These are phyloP conservation scores for Ceratina australensis DNA, from an alignment of 1,140 invertebrate species.

Conservation along the genomic window DNA sequence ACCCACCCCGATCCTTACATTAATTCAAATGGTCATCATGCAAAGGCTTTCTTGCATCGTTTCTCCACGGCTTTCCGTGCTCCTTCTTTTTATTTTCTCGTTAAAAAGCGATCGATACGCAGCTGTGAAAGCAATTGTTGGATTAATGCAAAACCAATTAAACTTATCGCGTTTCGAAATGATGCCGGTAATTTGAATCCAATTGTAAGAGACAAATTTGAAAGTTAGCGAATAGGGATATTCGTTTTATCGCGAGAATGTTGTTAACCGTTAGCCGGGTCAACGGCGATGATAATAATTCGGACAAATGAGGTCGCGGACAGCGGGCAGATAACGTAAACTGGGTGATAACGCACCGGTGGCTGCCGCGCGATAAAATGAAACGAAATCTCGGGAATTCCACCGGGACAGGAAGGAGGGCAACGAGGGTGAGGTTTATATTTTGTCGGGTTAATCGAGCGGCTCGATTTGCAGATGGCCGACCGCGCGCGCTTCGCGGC, in stretches of 20 bases:
- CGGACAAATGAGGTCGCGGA: not conserved
- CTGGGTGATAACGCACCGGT: not conserved
- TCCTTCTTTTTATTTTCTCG: not conserved
- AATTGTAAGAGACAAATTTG: too few species aligned
- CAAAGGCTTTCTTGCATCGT: not conserved
- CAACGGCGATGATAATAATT: not conserved
- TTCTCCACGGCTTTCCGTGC: too few species aligned
- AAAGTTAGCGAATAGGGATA: too few species aligned
- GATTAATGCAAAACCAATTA: too few species aligned
- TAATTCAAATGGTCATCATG: not conserved
- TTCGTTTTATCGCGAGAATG: too few species aligned
- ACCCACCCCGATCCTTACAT: not conserved
- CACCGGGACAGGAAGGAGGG: not conserved
- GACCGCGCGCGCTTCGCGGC: not conserved
- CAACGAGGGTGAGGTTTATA: not conserved
- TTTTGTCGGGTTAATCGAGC: constrained; percentile 33
- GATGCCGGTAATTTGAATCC: not conserved
- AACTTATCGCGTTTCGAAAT: too few species aligned
- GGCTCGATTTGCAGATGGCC: constrained; percentile 27
- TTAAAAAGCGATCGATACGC: not conserved
- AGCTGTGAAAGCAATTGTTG: too few species aligned
- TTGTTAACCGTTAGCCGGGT: too few species aligned
- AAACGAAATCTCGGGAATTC: constrained; percentile 18
- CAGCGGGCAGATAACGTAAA: not conserved
- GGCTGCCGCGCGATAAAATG: constrained; percentile 11